Evolutionary conservation across 2,797 vertebrate genomes (phyloP).

Genomic region (Enteromius mattozi): DNA sequence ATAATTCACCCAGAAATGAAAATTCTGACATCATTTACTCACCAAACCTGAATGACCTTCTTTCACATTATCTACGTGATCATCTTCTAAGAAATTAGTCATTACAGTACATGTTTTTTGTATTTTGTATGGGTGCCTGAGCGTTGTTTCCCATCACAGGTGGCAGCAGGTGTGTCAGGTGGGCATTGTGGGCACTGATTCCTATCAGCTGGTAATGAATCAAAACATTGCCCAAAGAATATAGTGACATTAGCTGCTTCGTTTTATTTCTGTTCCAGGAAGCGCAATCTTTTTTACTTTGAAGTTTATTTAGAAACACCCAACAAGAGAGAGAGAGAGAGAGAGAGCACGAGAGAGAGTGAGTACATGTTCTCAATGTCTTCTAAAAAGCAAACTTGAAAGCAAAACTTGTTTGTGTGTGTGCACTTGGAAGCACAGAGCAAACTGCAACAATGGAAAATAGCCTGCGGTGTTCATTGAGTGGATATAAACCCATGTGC

Average conservation of each 20-base stretch:
- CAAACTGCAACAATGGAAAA: constrained; percentile 52
- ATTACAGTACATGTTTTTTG: constrained; percentile 5
- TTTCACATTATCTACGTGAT: not conserved
- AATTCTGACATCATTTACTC: not conserved
- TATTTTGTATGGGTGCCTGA: constrained; percentile 15
- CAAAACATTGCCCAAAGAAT: not conserved
- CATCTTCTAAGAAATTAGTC: constrained; percentile 17
- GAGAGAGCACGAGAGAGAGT: not conserved
- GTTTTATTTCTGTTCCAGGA: constrained; percentile 36
- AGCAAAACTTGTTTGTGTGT: constrained; percentile 31
- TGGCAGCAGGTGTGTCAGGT: constrained; percentile 43
- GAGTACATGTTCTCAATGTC: constrained; percentile 12
- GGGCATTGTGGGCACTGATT: constrained; percentile 33
- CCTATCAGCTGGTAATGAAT: constrained; percentile 41
- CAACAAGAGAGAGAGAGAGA: not conserved
- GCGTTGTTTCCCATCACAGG: constrained; percentile 46
- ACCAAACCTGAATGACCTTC: not conserved
- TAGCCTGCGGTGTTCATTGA: constrained; percentile 50
- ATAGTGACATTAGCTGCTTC: constrained; percentile 12
- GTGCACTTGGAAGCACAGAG: constrained; percentile 13
- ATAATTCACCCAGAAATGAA: not conserved
- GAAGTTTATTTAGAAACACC: constrained; percentile 31
- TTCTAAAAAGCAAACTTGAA: constrained; percentile 22
- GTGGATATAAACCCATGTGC: constrained; percentile 52
- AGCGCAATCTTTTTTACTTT: constrained; percentile 12